Percentiles rank a stretch among this genome's conserved stretches.
These are phyloP conservation scores for Chaetops frenatus DNA, from an alignment of 2,113 vertebrate genomes.

Conservation along the genomic window DNA sequence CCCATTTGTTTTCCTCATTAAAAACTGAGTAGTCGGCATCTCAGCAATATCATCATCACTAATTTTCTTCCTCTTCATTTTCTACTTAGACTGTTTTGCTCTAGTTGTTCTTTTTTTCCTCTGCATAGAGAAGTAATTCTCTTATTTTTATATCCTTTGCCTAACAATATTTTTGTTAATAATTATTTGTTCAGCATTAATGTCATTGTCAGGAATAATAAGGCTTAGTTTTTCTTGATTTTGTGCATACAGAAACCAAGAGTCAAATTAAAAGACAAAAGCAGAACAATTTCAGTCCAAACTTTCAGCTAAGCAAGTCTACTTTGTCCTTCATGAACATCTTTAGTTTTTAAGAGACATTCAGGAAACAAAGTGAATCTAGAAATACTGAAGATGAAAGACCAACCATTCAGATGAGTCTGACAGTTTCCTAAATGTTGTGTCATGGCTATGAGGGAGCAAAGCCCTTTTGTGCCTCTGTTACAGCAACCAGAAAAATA, in stretches of 20 bases:
- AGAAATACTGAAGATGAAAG: neutral
- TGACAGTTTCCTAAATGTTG: neutral
- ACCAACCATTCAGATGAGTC: neutral
- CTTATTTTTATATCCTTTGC: neutral
- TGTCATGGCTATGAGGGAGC: neutral
- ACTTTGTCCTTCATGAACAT: neutral
- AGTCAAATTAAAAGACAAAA: neutral
- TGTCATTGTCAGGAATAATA: neutral
- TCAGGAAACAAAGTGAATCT: neutral
- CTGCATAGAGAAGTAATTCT: neutral
- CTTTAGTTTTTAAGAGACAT: neutral
- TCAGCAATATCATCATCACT: conserved; percentile 7
- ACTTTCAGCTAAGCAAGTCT: neutral
- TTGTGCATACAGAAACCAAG: neutral
- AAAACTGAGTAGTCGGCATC: conserved; percentile 7
- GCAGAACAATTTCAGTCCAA: neutral
- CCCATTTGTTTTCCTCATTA: neutral
- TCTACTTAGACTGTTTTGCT: neutral
- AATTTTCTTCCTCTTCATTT: conserved; percentile 30
- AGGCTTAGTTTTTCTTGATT: neutral
- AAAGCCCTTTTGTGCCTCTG: neutral
- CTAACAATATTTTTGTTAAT: neutral
- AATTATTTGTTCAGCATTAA: neutral
- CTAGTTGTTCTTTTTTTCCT: neutral
- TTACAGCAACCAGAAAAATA: neutral